A percentile compares a stretch with the other conserved stretches of the same genome.
These are phyloP conservation scores for Sebastiscus tertius DNA, from an alignment of 2,797 vertebrate species.

Conservation along the genomic window DNA sequence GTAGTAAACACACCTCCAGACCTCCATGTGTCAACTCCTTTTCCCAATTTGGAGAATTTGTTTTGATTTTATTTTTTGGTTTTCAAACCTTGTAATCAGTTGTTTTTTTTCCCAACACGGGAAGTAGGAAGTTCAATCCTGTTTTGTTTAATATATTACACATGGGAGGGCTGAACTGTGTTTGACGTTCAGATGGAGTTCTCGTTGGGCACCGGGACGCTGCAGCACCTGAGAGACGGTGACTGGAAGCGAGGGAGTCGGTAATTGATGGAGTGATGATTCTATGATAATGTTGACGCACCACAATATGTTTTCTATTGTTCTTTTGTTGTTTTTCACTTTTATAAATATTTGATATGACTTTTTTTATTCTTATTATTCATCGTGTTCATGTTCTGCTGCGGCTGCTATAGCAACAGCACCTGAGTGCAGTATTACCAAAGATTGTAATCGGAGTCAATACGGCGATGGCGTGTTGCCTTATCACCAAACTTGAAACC, in stretches of 20 bases:
- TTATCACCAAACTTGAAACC: conserved; percentile 64
- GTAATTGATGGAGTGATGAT: conserved; percentile 34
- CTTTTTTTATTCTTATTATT: conserved; percentile 36
- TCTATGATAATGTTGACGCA: conserved; percentile 55
- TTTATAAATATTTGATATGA: conserved; percentile 81
- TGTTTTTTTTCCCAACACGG: conserved; percentile 3
- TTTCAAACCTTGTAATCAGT: conserved; percentile 4
- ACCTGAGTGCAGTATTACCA: conserved; percentile 67
- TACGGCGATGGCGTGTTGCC: conserved; percentile 60
- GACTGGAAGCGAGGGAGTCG: conserved; percentile 29
- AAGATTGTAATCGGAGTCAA: conserved; percentile 50
- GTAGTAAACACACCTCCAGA: conserved; percentile 9
- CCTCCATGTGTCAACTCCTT: conserved; percentile 9
- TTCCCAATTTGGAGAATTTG: neutral
- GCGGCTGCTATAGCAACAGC: conserved; percentile 41
- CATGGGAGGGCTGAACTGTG: conserved; percentile 25
- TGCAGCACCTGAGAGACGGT: conserved; percentile 21
- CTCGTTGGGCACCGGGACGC: conserved; percentile 14
- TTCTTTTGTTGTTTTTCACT: conserved; percentile 76
- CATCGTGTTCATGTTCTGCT: conserved; percentile 46
- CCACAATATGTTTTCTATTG: conserved; percentile 65
- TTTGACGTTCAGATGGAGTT: conserved; percentile 25
- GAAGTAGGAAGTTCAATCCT: neutral
- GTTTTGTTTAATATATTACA: conserved; percentile 8
- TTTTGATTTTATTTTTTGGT: conserved; percentile 5